These are phyloP conservation scores for Gallinago media DNA, from an alignment of 2,113 vertebrate genomes.

Conservation along the genomic window DNA sequence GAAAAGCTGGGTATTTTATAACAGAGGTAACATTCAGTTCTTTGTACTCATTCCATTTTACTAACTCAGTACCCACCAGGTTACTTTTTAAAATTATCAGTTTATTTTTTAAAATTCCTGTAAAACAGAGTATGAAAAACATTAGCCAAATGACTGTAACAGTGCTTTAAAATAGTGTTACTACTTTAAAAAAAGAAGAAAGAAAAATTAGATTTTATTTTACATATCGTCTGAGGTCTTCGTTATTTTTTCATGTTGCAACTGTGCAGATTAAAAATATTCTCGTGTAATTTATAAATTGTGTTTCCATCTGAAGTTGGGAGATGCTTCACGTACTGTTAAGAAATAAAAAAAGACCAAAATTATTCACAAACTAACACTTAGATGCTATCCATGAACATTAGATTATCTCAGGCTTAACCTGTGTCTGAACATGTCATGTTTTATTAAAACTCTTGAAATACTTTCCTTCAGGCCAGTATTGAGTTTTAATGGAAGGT, in stretches of 20 bases:
- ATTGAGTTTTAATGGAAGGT: neutral
- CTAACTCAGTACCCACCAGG: neutral
- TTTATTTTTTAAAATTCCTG: neutral
- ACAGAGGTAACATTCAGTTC: neutral
- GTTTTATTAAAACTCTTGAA: neutral
- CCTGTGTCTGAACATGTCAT: fast-evolving
- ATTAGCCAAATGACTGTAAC: neutral
- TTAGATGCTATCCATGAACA: neutral
- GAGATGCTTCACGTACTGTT: slow-evolving; percentile 47
- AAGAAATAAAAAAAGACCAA: neutral
- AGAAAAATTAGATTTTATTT: neutral
- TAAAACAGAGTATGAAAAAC: neutral
- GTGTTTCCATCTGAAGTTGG: slow-evolving; percentile 57
- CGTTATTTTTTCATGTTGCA: neutral
- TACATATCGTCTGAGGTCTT: neutral
- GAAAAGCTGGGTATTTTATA: neutral
- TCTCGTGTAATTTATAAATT: slow-evolving; percentile 33
- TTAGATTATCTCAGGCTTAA: neutral
- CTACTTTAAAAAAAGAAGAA: neutral
- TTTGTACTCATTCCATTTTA: neutral
- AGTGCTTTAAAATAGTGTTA: neutral
- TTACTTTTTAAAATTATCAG: neutral
- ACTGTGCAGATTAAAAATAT: neutral
- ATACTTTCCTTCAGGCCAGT: neutral
- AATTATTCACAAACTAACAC: neutral